phyloP scores from a whole-genome alignment of 2,113 vertebrate genomes.

The Mesembrinibis cayennensis region DNA sequence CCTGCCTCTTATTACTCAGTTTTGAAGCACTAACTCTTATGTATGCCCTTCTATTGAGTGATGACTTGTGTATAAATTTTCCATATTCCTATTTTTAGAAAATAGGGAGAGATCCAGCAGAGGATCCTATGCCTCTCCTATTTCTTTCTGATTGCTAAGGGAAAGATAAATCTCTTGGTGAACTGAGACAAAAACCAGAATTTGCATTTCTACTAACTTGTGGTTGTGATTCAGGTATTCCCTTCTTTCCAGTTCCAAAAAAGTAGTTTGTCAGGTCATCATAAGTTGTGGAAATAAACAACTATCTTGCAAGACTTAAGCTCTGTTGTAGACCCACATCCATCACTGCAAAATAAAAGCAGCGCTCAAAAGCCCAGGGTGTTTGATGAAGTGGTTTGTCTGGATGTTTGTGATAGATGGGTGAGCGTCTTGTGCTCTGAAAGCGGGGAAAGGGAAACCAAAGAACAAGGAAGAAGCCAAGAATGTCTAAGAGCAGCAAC shows the following conservation, averaged over 20 bases:
- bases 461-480: neutral
- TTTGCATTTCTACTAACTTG: neutral
- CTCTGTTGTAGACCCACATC: neutral
- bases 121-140: neutral
- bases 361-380: neutral
- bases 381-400: neutral
- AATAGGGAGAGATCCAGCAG: neutral
- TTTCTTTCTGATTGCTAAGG: neutral
- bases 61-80: neutral
- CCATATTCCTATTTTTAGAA: rapidly evolving
- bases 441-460: neutral
- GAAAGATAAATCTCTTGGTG: neutral
- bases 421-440: neutral
- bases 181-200: neutral
- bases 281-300: neutral
- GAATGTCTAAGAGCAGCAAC: neutral
- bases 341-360: neutral
- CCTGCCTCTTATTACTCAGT: neutral
- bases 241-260: neutral
- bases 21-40: neutral
- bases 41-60: neutral
- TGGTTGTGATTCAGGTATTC: neutral
- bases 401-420: neutral
- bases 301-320: neutral
- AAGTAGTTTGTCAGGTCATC: neutral